These are phyloP conservation scores for Drosophila limbata DNA, from an alignment of 2,888 invertebrate species.

Conservation along the genomic window DNA sequence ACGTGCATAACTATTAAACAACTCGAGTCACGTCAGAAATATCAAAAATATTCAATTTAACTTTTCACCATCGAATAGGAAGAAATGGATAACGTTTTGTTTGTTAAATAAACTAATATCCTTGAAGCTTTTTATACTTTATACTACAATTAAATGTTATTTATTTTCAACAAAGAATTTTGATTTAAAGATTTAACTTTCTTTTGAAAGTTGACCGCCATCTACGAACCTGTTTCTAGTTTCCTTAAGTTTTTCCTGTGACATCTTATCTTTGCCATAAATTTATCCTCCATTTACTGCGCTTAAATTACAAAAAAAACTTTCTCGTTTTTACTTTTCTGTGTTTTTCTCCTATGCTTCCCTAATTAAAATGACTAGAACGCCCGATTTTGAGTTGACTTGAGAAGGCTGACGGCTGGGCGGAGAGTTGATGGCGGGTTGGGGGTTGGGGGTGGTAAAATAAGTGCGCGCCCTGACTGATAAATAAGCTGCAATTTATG, in stretches of 20 bases:
- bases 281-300: constrained; percentile 13
- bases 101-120: background rate
- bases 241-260: constrained; percentile 12
- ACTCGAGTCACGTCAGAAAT: background rate
- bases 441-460: constrained; percentile 11
- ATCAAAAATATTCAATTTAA: background rate
- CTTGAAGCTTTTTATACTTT: too few species aligned
- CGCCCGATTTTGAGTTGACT: constrained; percentile 32
- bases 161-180: background rate
- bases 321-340: constrained; percentile 11
- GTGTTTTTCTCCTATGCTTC: constrained; percentile 25
- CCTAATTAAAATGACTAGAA: constrained; percentile 68
- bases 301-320: constrained; percentile 27
- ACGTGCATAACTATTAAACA: constrained; percentile 12
- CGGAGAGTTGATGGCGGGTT: background rate
- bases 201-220: constrained; percentile 13
- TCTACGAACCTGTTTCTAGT: constrained; percentile 2
- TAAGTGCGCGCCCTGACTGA: constrained; percentile 60
- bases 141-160: constrained; percentile 1
- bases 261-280: constrained; percentile 5
- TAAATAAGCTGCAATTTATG: constrained; percentile 82
- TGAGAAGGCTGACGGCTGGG: background rate
- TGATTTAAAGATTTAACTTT: background rate
- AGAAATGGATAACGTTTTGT: background rate
- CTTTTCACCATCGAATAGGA: background rate